Conservation (phyloP, 2,888 invertebrate species). For the Calameuta idolon region DNA sequence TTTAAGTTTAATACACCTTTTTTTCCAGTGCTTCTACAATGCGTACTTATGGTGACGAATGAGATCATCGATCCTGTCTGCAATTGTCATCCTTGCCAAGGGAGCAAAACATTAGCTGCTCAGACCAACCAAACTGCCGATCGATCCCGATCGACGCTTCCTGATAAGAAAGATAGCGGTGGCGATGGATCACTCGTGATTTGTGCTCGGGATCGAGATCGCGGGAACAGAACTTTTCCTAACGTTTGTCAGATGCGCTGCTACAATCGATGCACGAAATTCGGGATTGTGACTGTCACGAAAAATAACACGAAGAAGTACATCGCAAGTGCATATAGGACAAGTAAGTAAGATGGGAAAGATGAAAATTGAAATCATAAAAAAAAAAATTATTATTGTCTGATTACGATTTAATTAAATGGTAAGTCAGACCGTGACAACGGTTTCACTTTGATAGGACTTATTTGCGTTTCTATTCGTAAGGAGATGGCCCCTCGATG, state of each 20-base stretch:
- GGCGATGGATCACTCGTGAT: conserved; percentile 51
- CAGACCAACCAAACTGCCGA: conserved; percentile 31
- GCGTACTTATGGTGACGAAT: not conserved
- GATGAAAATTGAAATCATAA: not conserved
- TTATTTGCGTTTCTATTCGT: too few species aligned
- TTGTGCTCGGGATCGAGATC: conserved; percentile 57
- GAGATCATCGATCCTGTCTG: conserved; percentile 29
- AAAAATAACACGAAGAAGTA: conserved; percentile 31
- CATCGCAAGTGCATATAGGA: conserved; percentile 38
- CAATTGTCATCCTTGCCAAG: conserved; percentile 48
- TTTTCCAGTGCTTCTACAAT: not conserved
- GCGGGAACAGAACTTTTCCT: conserved; percentile 52
- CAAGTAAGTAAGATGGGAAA: conserved; percentile 45
- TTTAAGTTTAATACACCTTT: not conserved
- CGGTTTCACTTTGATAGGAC: too few species aligned
- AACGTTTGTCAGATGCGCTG: conserved; percentile 62
- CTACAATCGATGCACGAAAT: conserved; percentile 54
- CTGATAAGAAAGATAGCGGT: conserved; percentile 46
- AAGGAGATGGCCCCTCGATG: too few species aligned
- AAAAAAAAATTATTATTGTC: not conserved
- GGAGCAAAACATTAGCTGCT: conserved; percentile 37
- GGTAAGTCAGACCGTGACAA: too few species aligned
- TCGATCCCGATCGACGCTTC: conserved; percentile 10
- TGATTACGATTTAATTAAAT: too few species aligned
- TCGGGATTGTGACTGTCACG: conserved; percentile 33